Conservation (phyloP, 2,797 vertebrate species). For the Emys orbicularis region DNA sequence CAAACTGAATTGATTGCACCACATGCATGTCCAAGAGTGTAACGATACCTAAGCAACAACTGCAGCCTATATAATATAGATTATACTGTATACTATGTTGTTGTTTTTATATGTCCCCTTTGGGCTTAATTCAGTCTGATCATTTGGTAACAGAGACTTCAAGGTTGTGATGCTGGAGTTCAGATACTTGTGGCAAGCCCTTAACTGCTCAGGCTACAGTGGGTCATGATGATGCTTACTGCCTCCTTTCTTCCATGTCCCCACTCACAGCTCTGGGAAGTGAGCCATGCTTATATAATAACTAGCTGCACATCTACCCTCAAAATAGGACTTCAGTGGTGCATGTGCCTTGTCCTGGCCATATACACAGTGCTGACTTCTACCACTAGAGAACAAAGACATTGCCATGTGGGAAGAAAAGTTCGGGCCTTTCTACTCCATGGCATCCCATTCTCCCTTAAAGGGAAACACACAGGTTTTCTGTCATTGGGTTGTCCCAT, state of each 20-base stretch:
- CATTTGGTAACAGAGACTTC: not conserved
- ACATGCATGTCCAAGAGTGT: not conserved
- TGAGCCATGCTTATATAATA: not conserved
- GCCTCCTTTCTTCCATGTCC: not conserved
- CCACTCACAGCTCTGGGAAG: not conserved
- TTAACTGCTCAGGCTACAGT: not conserved
- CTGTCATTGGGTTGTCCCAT: not conserved
- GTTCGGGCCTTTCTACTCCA: not conserved
- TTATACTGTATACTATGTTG: not conserved
- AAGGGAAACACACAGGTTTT: not conserved
- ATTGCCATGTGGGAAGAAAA: not conserved
- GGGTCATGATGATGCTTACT: not conserved
- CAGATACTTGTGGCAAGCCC: not conserved
- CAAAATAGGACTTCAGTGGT: not conserved
- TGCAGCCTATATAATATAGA: not conserved
- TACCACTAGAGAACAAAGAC: not conserved
- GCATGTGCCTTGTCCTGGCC: not conserved
- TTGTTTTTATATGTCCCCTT: not conserved
- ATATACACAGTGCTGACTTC: not conserved
- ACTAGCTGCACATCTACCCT: not conserved
- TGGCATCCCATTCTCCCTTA: not conserved
- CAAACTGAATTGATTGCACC: not conserved
- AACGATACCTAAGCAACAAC: accelerated
- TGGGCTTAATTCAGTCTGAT: not conserved
- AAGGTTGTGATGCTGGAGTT: not conserved